phyloP scores from a whole-genome alignment of 2,113 vertebrate genomes.

The Rhagologus leucostigma region DNA sequence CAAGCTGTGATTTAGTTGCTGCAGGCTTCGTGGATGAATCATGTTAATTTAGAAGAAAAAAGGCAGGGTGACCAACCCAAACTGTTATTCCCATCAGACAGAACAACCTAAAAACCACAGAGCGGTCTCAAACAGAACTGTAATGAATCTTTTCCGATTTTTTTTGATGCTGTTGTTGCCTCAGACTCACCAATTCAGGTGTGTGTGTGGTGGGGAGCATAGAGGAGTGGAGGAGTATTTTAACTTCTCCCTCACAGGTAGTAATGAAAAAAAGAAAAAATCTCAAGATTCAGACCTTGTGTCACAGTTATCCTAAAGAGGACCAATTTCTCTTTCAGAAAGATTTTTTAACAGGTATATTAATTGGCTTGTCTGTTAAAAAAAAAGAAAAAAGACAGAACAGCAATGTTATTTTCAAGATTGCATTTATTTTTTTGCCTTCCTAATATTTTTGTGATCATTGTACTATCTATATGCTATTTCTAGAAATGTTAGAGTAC shows the following conservation, averaged over 20 bases:
- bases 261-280: not conserved
- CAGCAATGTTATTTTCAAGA: accelerated
- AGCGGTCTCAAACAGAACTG: not conserved
- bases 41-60: not conserved
- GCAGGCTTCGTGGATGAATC: not conserved
- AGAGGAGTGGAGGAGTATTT: not conserved
- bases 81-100: not conserved
- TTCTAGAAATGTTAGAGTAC: not conserved
- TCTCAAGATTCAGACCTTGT: not conserved
- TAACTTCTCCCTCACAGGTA: not conserved
- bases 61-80: not conserved
- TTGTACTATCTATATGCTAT: not conserved
- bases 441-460: not conserved
- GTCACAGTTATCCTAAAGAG: not conserved
- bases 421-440: not conserved
- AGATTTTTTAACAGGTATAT: not conserved
- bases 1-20: not conserved
- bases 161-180: not conserved
- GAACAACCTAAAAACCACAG: not conserved
- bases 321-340: not conserved
- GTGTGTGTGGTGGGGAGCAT: accelerated
- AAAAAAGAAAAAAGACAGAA: not conserved
- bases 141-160: not conserved
- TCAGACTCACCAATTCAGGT: not conserved
- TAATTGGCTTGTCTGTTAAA: not conserved